phyloP scores from a whole-genome alignment of 2,113 vertebrate species.

The Ochotona curzoniae region DNA sequence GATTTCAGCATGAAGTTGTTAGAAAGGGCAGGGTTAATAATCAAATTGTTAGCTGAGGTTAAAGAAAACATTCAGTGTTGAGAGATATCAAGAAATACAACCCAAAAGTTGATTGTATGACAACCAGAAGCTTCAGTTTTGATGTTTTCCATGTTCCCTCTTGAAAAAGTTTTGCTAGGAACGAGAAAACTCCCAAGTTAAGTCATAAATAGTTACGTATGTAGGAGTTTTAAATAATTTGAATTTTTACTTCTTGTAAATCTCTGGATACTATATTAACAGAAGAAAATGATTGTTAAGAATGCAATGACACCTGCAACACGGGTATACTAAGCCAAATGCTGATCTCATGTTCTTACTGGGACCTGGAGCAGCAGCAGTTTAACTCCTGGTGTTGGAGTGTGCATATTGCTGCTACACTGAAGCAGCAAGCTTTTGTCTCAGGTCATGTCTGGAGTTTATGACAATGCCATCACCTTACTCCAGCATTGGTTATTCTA shows the following conservation, averaged over 20 bases:
- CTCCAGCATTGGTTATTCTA: not conserved
- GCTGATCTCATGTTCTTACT: not conserved
- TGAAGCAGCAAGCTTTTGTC: not conserved
- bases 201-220: not conserved
- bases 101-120: not conserved
- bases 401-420: not conserved
- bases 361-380: accelerated
- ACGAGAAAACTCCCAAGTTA: not conserved
- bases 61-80: not conserved
- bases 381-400: not conserved
- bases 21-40: not conserved
- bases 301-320: not conserved
- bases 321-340: not conserved
- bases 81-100: not conserved
- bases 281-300: not conserved
- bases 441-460: not conserved
- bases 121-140: not conserved
- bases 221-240: not conserved
- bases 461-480: not conserved
- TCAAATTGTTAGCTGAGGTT: not conserved
- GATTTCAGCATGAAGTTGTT: not conserved
- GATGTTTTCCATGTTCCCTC: not conserved
- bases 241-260: not conserved
- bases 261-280: not conserved
- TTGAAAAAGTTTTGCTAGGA: not conserved